Evolutionary conservation across 2,888 invertebrate species (phyloP).

Genomic region (Schizaphis graminum): DNA sequence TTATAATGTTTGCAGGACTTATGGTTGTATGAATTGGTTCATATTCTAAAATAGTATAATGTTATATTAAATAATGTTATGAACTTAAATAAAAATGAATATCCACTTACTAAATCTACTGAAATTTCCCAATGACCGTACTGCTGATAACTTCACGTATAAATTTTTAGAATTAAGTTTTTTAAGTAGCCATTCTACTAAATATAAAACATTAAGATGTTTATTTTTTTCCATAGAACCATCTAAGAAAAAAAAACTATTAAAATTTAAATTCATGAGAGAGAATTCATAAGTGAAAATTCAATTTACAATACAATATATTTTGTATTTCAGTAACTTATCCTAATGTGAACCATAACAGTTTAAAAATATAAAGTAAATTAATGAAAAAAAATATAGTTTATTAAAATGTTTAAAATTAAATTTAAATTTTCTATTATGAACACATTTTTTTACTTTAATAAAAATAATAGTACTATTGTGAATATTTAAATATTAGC

Average conservation of each 20-base stretch:
- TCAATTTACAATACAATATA: not conserved
- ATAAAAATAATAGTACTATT: not conserved
- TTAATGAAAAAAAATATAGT: not conserved
- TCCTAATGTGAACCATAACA: not conserved
- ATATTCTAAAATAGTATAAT: constrained; percentile 26
- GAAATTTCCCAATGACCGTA: constrained; percentile 52
- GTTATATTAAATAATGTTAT: not conserved
- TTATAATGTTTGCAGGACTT: constrained; percentile 18
- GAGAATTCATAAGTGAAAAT: not conserved
- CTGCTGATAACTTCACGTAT: constrained; percentile 51
- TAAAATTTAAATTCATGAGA: not conserved
- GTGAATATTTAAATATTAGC: not conserved
- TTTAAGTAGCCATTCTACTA: constrained; percentile 57
- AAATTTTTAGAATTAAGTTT: constrained; percentile 57
- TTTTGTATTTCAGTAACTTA: not conserved
- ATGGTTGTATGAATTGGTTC: not conserved
- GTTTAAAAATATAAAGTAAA: not conserved
- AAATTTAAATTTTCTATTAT: not conserved
- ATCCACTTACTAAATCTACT: constrained; percentile 50
- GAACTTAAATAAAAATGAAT: not conserved
- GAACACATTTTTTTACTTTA: not conserved
- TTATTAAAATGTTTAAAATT: not conserved
- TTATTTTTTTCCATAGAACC: constrained; percentile 9
- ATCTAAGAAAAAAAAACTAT: constrained; percentile 21
- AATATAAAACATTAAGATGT: constrained; percentile 35